Evolutionary conservation across 2,888 invertebrate genomes (phyloP).

Genomic region (Meghimatium bilineatum): DNA sequence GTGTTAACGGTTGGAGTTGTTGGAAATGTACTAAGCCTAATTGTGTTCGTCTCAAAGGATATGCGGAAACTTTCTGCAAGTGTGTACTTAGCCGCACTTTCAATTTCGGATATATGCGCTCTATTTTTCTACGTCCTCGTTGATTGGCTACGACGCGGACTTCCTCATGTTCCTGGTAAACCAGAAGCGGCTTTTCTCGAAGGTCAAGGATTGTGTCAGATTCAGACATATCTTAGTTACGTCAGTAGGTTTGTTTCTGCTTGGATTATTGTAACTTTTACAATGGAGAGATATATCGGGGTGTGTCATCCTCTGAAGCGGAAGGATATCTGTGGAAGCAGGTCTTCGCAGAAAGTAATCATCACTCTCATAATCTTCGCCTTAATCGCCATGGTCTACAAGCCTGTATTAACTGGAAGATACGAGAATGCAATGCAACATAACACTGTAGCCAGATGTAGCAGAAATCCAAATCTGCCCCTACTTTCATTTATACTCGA

Average conservation of each 20-base stretch:
- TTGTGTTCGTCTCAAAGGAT: constrained; percentile 86
- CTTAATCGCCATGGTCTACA: constrained; percentile 63
- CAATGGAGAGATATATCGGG: constrained; percentile 73
- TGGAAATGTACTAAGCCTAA: constrained; percentile 87
- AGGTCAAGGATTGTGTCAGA: constrained; percentile 79
- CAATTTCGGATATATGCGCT: constrained; percentile 86
- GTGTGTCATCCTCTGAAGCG: constrained; percentile 72
- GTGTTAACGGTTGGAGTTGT: constrained; percentile 84
- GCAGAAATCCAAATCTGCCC: constrained; percentile 54
- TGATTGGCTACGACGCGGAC: constrained; percentile 71
- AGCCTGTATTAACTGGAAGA: constrained; percentile 68
- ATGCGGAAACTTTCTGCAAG: constrained; percentile 84
- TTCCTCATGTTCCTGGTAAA: constrained; percentile 52
- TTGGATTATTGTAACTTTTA: constrained; percentile 73
- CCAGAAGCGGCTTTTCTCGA: constrained; percentile 56
- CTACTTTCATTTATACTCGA: constrained; percentile 66
- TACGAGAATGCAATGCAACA: constrained; percentile 47
- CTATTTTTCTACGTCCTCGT: constrained; percentile 80
- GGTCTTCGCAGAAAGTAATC: constrained; percentile 56
- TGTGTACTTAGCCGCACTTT: constrained; percentile 87
- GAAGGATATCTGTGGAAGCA: constrained; percentile 59
- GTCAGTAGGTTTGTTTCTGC: constrained; percentile 71
- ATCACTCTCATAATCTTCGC: constrained; percentile 58
- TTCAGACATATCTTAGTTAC: constrained; percentile 80
- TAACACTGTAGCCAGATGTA: constrained; percentile 55